Evolutionary conservation across 2,113 vertebrate species (phyloP).

Genomic region (Urocolius indicus): DNA sequence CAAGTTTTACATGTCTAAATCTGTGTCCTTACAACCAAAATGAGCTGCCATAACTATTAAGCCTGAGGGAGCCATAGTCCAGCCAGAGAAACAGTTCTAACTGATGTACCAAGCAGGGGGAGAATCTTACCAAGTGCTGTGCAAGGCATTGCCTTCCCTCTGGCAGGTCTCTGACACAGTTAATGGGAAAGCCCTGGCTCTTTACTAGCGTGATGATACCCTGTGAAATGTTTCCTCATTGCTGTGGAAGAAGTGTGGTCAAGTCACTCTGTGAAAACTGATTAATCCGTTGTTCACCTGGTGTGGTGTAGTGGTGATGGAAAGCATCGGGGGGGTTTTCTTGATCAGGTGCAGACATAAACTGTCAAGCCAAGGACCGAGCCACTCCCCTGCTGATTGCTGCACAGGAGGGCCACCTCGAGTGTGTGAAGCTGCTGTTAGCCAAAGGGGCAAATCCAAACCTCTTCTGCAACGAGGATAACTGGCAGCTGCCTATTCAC

Average conservation of each 20-base stretch:
- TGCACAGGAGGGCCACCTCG: conserved; percentile 90
- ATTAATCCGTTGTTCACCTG: neutral
- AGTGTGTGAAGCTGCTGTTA: conserved; percentile 84
- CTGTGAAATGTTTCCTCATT: neutral
- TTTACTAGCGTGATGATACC: neutral
- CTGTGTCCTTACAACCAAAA: neutral
- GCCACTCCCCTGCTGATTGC: conserved; percentile 93
- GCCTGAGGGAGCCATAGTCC: neutral
- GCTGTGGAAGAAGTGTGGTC: neutral
- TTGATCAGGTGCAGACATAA: conserved; percentile 84
- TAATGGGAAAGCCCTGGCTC: neutral
- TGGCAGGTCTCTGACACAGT: neutral
- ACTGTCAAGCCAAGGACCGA: conserved; percentile 87
- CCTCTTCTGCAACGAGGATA: conserved; percentile 85
- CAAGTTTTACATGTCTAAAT: neutral
- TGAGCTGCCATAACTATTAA: neutral
- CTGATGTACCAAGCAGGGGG: neutral
- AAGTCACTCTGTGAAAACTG: neutral
- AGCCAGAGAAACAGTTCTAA: neutral
- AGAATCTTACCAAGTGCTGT: neutral
- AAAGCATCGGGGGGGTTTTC: conserved; percentile 10
- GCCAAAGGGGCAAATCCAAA: conserved; percentile 86
- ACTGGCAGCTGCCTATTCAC: conserved; percentile 91
- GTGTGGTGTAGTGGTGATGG: neutral
- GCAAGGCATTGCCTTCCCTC: neutral